Evolutionary conservation across 2,888 invertebrate genomes (phyloP), one percentile per base, ranked within the genome.

Genomic region (Pimpla rufipes): DNA sequence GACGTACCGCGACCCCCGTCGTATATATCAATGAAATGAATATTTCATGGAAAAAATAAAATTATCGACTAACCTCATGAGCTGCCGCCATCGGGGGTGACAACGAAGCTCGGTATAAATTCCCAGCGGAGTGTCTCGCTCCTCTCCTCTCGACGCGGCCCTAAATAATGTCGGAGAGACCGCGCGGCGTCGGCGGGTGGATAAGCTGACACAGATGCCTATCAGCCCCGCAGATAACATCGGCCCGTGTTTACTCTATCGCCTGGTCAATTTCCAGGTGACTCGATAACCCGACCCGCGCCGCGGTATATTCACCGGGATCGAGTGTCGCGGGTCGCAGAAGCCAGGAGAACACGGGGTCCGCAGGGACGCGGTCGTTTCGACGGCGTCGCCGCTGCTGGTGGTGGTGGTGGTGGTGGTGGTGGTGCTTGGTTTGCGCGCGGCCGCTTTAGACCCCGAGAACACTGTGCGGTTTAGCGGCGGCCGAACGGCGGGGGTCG

Each of bases 211-310:
- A 16, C 35, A 52, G 67, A 71, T 64, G 68, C 29, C 66, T 71
- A 77, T 74, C 74, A 68, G 55, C 40, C 62, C 13, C 40, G n/a
- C 16, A 47, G 70, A 79, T 78, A 82, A 64, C 82, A 74, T 74
- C 74, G 37, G 13, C 23, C 66, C 16, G 42, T 78, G 74, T 82
- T 82, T 79, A 62, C 52, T 62, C 62, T 16, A 23, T 40, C 50
- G 66, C 23, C 74, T 21, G 74, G 55, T 74, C 74, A 82, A 82
- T 78, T 68, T 82, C 45, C 47, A 57, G 64, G 64, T 70, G 59
- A 40, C 74, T 57, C 80, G 67, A 74, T 62, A 68, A 80, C 75
- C 70, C 64, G 13, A 8, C 47, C 67, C 21, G n/a, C 40, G 29
- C n/a, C 21, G 67, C 35, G 55, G 42, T 70, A 47, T 70, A 77